phyloP scores from a whole-genome alignment of 2,888 invertebrate genomes.

The Allygus modestus region DNA sequence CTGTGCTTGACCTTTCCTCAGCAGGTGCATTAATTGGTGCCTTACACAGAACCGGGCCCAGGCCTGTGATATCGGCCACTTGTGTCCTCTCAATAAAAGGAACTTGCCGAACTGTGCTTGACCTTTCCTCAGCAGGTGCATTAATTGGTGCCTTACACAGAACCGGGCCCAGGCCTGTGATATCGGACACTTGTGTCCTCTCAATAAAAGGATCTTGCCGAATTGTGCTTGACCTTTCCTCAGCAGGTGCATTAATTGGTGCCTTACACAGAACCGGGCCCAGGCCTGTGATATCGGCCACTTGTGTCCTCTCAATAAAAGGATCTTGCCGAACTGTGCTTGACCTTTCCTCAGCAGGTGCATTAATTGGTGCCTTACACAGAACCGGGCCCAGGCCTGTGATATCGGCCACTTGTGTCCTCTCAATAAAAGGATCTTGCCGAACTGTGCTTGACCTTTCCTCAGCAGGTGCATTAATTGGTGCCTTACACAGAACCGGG shows the following conservation, averaged over 20 bases:
- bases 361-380: constrained; percentile 1
- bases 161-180: neutral
- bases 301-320: neutral
- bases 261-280: neutral
- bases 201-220: too few species aligned
- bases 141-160: constrained; percentile 1
- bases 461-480: constrained; percentile 20
- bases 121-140: constrained; percentile 4
- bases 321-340: too few species aligned
- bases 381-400: neutral
- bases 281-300: neutral
- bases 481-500: neutral
- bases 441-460: too few species aligned
- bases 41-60: neutral
- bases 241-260: constrained; percentile 18
- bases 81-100: neutral
- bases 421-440: too few species aligned
- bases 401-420: neutral
- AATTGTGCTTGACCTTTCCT: too few species aligned
- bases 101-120: too few species aligned
- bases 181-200: neutral
- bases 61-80: neutral
- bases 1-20: too few species aligned
- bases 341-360: constrained; percentile 13
- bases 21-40: constrained; percentile 15